Percentiles rank a stretch among this genome's conserved stretches.
Conservation (phyloP, 1,140 invertebrate species). For the Varroa destructor region DNA sequence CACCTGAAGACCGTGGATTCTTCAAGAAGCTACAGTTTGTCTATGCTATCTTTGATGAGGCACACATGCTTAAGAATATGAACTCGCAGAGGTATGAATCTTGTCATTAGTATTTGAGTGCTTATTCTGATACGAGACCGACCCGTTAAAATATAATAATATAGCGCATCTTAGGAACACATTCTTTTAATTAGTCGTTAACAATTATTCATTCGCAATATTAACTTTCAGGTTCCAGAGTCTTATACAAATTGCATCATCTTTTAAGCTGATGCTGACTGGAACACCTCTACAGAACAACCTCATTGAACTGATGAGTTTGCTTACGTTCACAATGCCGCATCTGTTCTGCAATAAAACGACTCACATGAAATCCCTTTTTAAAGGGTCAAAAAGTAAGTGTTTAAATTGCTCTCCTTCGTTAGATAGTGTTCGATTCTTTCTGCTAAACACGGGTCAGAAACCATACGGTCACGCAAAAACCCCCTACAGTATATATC, state of each 20-base stretch:
- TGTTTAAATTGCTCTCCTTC: background rate
- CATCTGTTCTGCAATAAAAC: slow-evolving; percentile 77
- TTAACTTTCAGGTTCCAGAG: slow-evolving; percentile 35
- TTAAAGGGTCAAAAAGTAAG: slow-evolving; percentile 42
- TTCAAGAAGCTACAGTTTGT: slow-evolving; percentile 75
- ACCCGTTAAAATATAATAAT: too few species aligned
- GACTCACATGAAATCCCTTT: slow-evolving; percentile 70
- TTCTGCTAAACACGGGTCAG: slow-evolving; percentile 33
- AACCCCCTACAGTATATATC: background rate
- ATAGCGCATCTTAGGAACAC: background rate
- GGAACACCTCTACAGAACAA: slow-evolving; percentile 93
- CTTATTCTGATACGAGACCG: background rate
- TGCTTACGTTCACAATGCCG: slow-evolving; percentile 90
- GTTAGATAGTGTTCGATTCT: background rate
- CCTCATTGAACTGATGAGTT: slow-evolving; percentile 81
- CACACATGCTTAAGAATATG: slow-evolving; percentile 97
- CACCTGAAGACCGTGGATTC: slow-evolving; percentile 72
- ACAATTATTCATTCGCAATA: background rate
- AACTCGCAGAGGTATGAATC: slow-evolving; percentile 60
- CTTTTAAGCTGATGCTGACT: slow-evolving; percentile 66
- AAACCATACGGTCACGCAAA: slow-evolving; percentile 33
- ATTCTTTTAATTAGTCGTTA: background rate
- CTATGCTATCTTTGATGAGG: slow-evolving; percentile 91
- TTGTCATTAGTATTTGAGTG: background rate
- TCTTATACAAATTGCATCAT: slow-evolving; percentile 39